Base-by-base conservation (phyloP, 2,113 vertebrate species). In the Prionailurus bengalensis region DNA sequence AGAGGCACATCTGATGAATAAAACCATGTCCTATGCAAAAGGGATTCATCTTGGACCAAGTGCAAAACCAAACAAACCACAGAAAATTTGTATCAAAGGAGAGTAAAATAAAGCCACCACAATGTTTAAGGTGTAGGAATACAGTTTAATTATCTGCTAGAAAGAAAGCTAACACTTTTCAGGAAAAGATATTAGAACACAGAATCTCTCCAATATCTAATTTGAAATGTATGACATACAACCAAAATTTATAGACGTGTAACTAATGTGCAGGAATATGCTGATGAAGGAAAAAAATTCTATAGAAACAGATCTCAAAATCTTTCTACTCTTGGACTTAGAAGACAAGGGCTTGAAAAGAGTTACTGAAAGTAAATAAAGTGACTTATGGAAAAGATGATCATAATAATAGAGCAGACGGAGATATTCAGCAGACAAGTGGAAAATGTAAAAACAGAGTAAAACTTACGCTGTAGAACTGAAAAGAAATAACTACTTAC, bases 401-500 rank as follows among this genome's bases (percentile, higher is more conserved):
- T 58, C 33, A 65, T 55, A 82, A 80, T 65, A 70, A 85, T 55
- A 9, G 70, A 92, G 58, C 66, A 94, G 68, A 86, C 55, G 42
- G 7, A 39, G 36, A 78, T 39, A 73, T 19, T 87, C 27, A 86
- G 27, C 58, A 86, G 2, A 39, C 5, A 79, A 39, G 5, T 23
- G 8, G 12, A 91, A 82, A 73, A 4, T 81, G 74, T 42, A 55
- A 81, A 94, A 80, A 1, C 45, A 39, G 16, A 58, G 71, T 70
- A 8, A 80, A 81, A 81, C 81, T 70, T 94, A 86, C 70, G 21
- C 17, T 42, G 23, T 70, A 90, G 12, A 74, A 81, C 13, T 78
- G 36, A 53, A 74, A 97, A 86, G 7, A 91, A 90, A 87, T 9
- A 94, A 74, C 76, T 16, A 87, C 48, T 21, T 74, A 16, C 82